Percentiles rank a stretch among this genome's conserved stretches.
phyloP scores from a whole-genome alignment of 1,140 invertebrate genomes.

The Drosophila auraria region DNA sequence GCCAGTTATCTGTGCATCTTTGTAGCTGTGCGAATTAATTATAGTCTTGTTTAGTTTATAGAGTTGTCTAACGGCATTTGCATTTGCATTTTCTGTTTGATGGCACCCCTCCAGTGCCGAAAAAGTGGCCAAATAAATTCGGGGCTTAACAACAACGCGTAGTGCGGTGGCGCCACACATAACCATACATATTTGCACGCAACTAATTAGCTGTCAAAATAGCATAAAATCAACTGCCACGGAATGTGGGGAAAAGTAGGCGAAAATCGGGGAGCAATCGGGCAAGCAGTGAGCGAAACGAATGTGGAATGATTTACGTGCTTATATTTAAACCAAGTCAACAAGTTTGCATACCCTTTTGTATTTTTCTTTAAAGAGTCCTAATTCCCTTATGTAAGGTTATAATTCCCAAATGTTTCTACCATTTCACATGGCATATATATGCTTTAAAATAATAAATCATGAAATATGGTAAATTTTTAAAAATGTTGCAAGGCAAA shows the following conservation, averaged over 20 bases:
- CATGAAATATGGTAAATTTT: no score
- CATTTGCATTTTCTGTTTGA: constrained; percentile 44
- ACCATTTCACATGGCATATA: no score
- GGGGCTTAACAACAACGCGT: constrained; percentile 38
- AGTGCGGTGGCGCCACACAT: constrained; percentile 4
- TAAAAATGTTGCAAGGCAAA: no score
- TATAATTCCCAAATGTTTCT: no score
- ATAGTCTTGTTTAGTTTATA: constrained; percentile 56
- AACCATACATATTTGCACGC: constrained; percentile 46
- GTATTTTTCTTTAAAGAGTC: no score
- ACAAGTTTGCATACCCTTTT: no score
- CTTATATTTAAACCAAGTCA: no score
- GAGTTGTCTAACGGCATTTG: constrained; percentile 47
- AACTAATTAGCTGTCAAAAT: constrained; percentile 83
- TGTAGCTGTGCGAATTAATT: constrained; percentile 51
- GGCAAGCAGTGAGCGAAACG: constrained; percentile 18
- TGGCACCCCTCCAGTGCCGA: not conserved
- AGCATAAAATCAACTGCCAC: constrained; percentile 68
- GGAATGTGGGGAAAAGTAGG: constrained; percentile 23
- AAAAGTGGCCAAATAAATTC: constrained; percentile 47
- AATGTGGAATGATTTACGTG: no score
- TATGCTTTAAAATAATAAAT: no score
- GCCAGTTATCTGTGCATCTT: constrained; percentile 50
- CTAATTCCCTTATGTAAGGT: no score
- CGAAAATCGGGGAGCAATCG: not conserved